Conservation (phyloP, 2,113 vertebrate genomes). For the Anoplopoma fimbria region DNA sequence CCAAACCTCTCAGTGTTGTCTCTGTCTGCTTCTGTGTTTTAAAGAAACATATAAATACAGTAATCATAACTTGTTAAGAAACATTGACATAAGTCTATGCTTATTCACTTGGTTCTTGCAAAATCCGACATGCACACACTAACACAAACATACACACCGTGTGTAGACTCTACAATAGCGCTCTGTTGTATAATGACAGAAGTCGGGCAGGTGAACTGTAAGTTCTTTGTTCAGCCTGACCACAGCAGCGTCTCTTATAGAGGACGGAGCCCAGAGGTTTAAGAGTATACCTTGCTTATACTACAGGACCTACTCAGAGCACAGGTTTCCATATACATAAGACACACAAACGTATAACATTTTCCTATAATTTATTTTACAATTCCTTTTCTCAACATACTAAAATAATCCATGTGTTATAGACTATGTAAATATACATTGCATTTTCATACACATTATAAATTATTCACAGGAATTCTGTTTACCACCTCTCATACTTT, state of each 20-base stretch:
- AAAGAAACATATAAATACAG: conserved; percentile 11
- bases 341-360: conserved; percentile 17
- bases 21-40: conserved; percentile 14
- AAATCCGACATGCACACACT: neutral
- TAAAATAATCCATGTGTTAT: conserved; percentile 28
- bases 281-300: conserved; percentile 56
- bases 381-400: conserved; percentile 24
- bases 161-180: conserved; percentile 59
- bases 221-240: conserved; percentile 77
- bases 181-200: conserved; percentile 73
- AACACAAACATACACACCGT: neutral
- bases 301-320: conserved; percentile 48
- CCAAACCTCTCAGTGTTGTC: neutral
- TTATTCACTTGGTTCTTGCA: conserved; percentile 11
- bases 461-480: conserved; percentile 10
- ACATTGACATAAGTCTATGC: conserved; percentile 10
- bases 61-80: conserved; percentile 27
- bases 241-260: conserved; percentile 63
- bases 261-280: conserved; percentile 62
- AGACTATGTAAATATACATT: conserved; percentile 7
- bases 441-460: neutral
- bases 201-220: conserved; percentile 78
- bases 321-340: conserved; percentile 50
- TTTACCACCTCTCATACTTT: conserved; percentile 9
- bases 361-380: conserved; percentile 20